Evolutionary conservation across 2,113 vertebrate species (phyloP).

Genomic region (Malaclemys terrapin): DNA sequence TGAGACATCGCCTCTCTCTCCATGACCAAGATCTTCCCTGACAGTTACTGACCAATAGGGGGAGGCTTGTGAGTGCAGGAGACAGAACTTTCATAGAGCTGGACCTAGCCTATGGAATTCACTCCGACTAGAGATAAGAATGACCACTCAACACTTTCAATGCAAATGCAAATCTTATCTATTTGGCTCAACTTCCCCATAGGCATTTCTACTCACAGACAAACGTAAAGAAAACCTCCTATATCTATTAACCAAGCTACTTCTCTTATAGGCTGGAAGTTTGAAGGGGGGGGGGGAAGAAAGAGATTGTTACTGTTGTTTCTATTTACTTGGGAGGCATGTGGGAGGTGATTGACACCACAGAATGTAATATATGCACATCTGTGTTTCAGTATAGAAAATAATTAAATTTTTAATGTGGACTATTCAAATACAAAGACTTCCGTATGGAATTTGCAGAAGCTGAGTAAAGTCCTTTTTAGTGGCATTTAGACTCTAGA

Average conservation of each 20-base stretch:
- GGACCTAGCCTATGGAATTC: background rate
- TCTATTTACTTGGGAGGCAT: background rate
- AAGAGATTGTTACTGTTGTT: background rate
- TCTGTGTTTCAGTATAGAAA: background rate
- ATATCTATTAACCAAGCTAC: background rate
- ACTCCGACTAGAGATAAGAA: background rate
- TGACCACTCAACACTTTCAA: background rate
- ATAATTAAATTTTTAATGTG: background rate
- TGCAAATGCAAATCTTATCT: background rate
- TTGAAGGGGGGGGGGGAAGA: background rate
- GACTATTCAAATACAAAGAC: too few relatives aligned
- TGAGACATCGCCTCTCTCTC: background rate
- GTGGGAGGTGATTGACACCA: background rate
- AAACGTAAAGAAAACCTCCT: background rate
- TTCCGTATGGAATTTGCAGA: background rate
- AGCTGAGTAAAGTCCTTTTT: background rate
- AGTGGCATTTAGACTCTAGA: background rate
- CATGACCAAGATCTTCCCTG: background rate
- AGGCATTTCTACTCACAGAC: background rate
- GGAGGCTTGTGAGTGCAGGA: background rate
- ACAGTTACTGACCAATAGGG: background rate
- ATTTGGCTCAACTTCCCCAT: background rate
- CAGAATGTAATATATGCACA: background rate
- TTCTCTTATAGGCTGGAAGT: background rate
- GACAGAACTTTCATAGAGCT: background rate